Percentiles rank a stretch among this genome's conserved stretches.
These are phyloP conservation scores for Styela plicata DNA, from an alignment of 23 tunicate species.

Conservation along the genomic window DNA sequence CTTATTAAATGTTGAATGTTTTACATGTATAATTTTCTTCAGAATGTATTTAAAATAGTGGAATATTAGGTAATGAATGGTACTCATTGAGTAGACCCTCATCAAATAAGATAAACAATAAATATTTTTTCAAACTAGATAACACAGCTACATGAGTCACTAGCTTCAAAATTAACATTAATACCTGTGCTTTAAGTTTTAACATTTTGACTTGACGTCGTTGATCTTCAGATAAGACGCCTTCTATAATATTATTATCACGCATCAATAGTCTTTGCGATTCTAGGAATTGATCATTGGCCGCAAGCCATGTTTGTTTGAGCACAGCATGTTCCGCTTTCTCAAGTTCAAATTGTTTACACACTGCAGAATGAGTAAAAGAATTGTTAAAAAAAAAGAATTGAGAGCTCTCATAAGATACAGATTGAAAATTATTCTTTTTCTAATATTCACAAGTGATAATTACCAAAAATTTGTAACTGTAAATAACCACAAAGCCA, in stretches of 20 bases:
- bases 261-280: slow-evolving; percentile 29
- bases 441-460: neutral
- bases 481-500: no score
- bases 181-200: slow-evolving; percentile 4
- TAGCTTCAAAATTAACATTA: neutral
- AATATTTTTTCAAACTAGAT: no score
- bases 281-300: slow-evolving; percentile 40
- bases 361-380: neutral
- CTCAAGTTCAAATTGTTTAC: slow-evolving; percentile 16
- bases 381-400: no score
- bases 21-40: no score
- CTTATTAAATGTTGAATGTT: no score
- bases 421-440: no score
- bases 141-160: no score
- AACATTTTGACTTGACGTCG: slow-evolving; percentile 21
- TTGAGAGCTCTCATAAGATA: no score
- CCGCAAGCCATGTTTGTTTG: slow-evolving; percentile 46
- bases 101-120: no score
- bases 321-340: slow-evolving; percentile 21
- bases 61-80: no score
- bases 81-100: no score
- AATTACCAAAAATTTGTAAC: neutral
- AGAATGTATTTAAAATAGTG: no score
- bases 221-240: neutral
- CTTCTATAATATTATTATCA: slow-evolving; percentile 18